A percentile compares a stretch with the other conserved stretches of the same genome.
phyloP scores from a whole-genome alignment of 1,140 invertebrate genomes.

The Leptonema lineaticorne region DNA sequence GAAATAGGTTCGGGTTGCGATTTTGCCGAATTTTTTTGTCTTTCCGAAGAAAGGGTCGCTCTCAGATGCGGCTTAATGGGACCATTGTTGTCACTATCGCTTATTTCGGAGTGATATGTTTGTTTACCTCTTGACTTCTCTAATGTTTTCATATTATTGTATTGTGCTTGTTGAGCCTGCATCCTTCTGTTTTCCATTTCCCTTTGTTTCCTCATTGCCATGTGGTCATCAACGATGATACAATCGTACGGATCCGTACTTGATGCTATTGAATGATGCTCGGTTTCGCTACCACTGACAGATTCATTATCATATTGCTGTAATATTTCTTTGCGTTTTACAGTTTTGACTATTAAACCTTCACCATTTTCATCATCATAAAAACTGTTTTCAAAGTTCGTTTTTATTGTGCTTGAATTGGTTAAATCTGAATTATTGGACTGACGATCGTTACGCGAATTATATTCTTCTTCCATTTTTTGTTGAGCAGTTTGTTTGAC shows the following conservation, averaged over 20 bases:
- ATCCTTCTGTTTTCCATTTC: constrained; percentile 55
- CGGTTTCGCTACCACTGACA: constrained; percentile 55
- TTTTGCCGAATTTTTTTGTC: constrained; percentile 49
- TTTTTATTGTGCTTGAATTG: constrained; percentile 55
- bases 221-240: constrained; percentile 73
- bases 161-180: constrained; percentile 46
- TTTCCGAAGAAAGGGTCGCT: constrained; percentile 50
- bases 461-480: constrained; percentile 53
- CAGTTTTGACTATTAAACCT: constrained; percentile 65
- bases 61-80: constrained; percentile 55
- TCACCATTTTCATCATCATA: constrained; percentile 62
- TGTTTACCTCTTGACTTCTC: constrained; percentile 33
- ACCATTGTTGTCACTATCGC: constrained; percentile 41
- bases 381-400: constrained; percentile 61
- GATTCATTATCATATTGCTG: constrained; percentile 67
- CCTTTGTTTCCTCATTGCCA: constrained; percentile 61
- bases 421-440: constrained; percentile 53
- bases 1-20: constrained; percentile 41
- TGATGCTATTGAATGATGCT: constrained; percentile 62
- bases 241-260: constrained; percentile 72
- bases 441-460: constrained; percentile 52
- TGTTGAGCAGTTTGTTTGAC: constrained; percentile 54
- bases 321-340: constrained; percentile 67
- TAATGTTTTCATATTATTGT: constrained; percentile 42
- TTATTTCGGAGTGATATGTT: constrained; percentile 37